These are phyloP conservation scores for Mirounga angustirostris DNA, from an alignment of 2,113 vertebrate species.

Conservation along the genomic window DNA sequence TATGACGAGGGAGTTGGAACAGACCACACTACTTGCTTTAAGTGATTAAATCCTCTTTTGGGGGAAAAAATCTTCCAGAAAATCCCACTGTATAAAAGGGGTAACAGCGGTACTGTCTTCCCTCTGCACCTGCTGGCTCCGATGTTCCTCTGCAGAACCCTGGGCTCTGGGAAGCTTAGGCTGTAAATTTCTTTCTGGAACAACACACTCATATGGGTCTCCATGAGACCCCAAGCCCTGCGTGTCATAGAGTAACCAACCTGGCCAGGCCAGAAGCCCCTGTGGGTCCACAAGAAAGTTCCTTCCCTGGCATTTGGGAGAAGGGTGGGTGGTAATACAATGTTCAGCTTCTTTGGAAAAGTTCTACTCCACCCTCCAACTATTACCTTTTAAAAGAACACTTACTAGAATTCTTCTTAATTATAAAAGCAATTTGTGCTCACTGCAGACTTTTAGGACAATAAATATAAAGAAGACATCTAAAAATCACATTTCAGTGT, in stretches of 20 bases:
- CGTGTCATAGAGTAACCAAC: neutral
- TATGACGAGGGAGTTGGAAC: neutral
- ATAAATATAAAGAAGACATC: neutral
- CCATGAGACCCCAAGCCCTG: neutral
- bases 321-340: neutral
- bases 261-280: neutral
- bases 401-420: neutral
- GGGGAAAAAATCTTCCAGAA: neutral
- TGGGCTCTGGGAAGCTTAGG: neutral
- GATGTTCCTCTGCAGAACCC: neutral
- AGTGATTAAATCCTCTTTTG: neutral
- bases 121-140: neutral
- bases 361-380: neutral
- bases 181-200: neutral
- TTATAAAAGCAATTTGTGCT: neutral
- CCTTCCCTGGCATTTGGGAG: conserved; percentile 28
- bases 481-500: neutral
- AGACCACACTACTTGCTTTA: neutral
- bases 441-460: neutral
- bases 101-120: neutral
- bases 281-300: neutral
- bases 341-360: conserved; percentile 31
- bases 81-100: neutral
- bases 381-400: neutral
- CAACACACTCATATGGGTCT: neutral